Evolutionary conservation across 2,797 vertebrate genomes (phyloP), one percentile per base, ranked within the genome.

Genomic region (Pseudomugil tenellus): DNA sequence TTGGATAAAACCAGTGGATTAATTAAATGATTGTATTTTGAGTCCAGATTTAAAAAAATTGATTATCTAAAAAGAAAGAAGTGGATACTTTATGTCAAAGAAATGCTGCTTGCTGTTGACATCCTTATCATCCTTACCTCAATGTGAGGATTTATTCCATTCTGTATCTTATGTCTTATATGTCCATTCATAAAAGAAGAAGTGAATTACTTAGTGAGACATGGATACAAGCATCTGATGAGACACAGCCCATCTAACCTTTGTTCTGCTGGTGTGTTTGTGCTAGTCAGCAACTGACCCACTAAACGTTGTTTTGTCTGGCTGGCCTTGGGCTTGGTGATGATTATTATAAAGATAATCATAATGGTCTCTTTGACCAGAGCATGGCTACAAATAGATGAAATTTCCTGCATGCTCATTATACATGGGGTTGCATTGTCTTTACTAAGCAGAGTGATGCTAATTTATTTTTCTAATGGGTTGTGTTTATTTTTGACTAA

Each of bases 401-500:
- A 69, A 72, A 74, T 69, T 81, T 82, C 80, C 87, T 74, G 70
- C 62, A 13, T 52, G 77, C n/a, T 84, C 64, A 69, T 85, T 80
- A 81, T 63, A 67, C 70, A 63, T 70, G 73, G 67, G 17, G 61
- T 63, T 29, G 65, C 77, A 85, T 84, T 91, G 87, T 91, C 89
- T 87, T 87, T 74, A 77, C 70, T 72, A 59, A 72, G 67, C 69
- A 25, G 14, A 74, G 69, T 65, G 79, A 74, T 58, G 63, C 49
- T 65, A 78, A 71, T 91, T 90, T 90, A 83, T 91, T 90, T 90
- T 86, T 77, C 72, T 86, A 87, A 87, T 76, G 82, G 85, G 73
- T 77, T 2, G 23, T 88, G 89, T 86, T 92, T 90, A 88, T 87
- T 88, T 88, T 84, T 75, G 60, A 85, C 85, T 87, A 87, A 89